A percentile compares a stretch with the other conserved stretches of the same genome.
Evolutionary conservation across 1,140 invertebrate species (phyloP).

Genomic region (Drosophila ercepeae): DNA sequence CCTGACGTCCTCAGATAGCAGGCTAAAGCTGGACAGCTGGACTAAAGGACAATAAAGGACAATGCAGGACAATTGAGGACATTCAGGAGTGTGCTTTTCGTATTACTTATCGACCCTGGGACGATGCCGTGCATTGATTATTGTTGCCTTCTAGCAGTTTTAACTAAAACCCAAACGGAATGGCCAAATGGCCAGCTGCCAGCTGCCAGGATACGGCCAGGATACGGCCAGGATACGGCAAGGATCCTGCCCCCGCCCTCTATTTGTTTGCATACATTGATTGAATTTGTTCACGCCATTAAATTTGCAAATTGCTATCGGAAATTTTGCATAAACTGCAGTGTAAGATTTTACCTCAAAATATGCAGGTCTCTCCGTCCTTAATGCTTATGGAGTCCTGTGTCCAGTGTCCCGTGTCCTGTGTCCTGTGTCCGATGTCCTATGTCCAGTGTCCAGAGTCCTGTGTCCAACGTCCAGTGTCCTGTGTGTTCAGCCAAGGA

Average conservation of each 20-base stretch:
- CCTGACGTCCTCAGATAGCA: constrained; percentile 61
- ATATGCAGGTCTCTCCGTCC: constrained; percentile 1
- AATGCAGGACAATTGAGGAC: neutral
- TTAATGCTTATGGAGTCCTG: constrained; percentile 51
- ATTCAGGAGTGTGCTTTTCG: constrained; percentile 23
- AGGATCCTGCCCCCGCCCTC: constrained; percentile 7
- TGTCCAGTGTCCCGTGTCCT: constrained; percentile 10
- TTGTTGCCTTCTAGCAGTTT: constrained; percentile 72
- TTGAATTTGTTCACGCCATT: constrained; percentile 84
- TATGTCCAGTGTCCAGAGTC: constrained; percentile 3
- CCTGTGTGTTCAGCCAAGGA: constrained; percentile 34
- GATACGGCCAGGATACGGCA: neutral
- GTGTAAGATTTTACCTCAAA: constrained; percentile 68
- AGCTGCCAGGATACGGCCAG: neutral
- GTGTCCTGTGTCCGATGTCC: constrained; percentile 1
- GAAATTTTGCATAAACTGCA: constrained; percentile 79
- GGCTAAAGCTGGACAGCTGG: constrained; percentile 5
- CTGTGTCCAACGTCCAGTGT: neutral
- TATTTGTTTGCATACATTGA: constrained; percentile 83
- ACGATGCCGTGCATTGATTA: constrained; percentile 73
- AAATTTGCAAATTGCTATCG: constrained; percentile 83
- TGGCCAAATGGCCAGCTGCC: constrained; percentile 1
- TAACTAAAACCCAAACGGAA: constrained; percentile 59
- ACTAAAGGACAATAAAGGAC: neutral
- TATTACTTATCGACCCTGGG: constrained; percentile 65